Conservation (phyloP, 2,797 vertebrate genomes). For the Phalanger gymnotis region DNA sequence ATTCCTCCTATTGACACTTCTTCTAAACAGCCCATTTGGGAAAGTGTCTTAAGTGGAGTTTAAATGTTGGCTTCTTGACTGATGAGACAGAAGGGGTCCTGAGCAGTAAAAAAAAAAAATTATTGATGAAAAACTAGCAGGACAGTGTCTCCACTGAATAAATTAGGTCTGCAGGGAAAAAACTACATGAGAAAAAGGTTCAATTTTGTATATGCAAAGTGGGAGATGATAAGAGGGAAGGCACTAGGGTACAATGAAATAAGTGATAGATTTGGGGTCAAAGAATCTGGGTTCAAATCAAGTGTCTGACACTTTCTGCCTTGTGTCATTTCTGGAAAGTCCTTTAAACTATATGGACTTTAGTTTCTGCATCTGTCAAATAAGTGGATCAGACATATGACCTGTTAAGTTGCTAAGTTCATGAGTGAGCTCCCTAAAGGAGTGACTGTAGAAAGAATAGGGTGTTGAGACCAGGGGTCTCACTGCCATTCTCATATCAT, state of each 20-base stretch:
- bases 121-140: background rate
- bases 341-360: background rate
- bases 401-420: too few species aligned
- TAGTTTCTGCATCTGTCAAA: background rate
- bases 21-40: background rate
- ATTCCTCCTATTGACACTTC: background rate
- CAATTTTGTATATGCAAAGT: background rate
- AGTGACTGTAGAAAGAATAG: background rate
- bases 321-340: background rate
- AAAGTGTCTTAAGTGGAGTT: background rate
- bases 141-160: background rate
- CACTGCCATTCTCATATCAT: background rate
- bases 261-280: background rate
- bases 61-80: background rate
- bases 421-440: background rate
- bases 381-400: background rate
- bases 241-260: background rate
- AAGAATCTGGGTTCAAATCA: background rate
- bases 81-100: background rate
- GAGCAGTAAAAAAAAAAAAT: background rate
- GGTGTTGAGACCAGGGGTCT: background rate
- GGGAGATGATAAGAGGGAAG: background rate
- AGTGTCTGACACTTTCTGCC: background rate
- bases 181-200: background rate
- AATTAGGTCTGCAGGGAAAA: background rate